phyloP scores from a whole-genome alignment of 2,113 vertebrate genomes.

The Phylloscopus trochilus region DNA sequence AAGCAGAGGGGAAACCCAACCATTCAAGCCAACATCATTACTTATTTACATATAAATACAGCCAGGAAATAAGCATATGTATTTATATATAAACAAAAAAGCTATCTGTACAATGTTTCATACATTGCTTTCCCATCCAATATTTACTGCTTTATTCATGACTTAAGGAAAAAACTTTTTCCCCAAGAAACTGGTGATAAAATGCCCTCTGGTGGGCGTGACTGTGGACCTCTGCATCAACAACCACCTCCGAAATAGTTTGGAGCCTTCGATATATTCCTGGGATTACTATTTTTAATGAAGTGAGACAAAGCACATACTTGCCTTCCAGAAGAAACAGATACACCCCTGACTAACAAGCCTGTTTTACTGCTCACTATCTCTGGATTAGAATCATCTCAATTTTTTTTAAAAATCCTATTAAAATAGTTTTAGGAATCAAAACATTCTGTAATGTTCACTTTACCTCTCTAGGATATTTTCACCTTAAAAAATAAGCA shows the following conservation, averaged over 20 bases:
- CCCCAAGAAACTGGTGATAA: slow-evolving; percentile 66
- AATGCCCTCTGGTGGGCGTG: slow-evolving; percentile 78
- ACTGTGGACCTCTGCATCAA: slow-evolving; percentile 59
- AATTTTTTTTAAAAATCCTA: neutral
- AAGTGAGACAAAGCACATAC: slow-evolving; percentile 35
- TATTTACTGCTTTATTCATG: slow-evolving; percentile 17
- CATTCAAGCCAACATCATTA: slow-evolving; percentile 34
- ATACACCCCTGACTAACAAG: neutral
- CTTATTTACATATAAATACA: slow-evolving; percentile 64
- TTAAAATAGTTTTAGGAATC: neutral
- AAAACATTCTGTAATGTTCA: neutral
- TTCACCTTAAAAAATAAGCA: neutral
- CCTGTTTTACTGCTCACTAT: neutral
- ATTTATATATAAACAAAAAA: slow-evolving; percentile 51
- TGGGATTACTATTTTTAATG: slow-evolving; percentile 45
- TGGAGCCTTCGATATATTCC: neutral
- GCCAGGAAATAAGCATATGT: slow-evolving; percentile 65
- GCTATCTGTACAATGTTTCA: slow-evolving; percentile 29
- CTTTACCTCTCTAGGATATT: neutral
- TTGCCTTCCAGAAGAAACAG: slow-evolving; percentile 1
- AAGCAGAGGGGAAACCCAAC: slow-evolving; percentile 20
- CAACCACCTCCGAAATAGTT: neutral
- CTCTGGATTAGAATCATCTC: neutral
- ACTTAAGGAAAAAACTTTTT: slow-evolving; percentile 36
- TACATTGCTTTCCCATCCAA: slow-evolving; percentile 5